These are phyloP conservation scores for Ichneumoninae sp. DNA, from an alignment of 2,888 invertebrate genomes.

Conservation along the genomic window DNA sequence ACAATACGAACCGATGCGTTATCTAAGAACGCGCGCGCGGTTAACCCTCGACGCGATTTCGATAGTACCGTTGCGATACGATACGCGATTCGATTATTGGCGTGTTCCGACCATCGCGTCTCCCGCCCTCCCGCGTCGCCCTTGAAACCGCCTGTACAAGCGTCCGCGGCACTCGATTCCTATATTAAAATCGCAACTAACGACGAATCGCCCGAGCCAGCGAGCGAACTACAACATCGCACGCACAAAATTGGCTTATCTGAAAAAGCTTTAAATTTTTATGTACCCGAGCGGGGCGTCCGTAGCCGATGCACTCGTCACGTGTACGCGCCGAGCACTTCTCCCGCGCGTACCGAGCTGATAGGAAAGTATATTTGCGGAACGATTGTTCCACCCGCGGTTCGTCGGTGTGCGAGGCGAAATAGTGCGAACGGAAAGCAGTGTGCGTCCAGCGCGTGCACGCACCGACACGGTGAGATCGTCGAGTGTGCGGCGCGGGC, in stretches of 20 bases:
- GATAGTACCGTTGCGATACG: conserved; percentile 67
- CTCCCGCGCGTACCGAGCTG: conserved; percentile 48
- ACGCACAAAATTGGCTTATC: conserved; percentile 50
- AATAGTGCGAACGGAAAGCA: conserved; percentile 1
- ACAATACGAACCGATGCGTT: conserved; percentile 67
- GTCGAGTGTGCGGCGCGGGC: conserved; percentile 26
- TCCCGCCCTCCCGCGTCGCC: conserved; percentile 59
- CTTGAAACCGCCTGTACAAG: conserved; percentile 38
- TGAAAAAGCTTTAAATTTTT: conserved; percentile 6
- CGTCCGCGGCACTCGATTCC: neutral
- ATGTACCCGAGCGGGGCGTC: neutral
- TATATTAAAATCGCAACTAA: neutral
- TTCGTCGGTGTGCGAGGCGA: neutral
- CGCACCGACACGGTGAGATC: conserved; percentile 52
- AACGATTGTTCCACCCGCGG: conserved; percentile 50
- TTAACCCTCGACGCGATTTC: conserved; percentile 66
- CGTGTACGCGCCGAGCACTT: conserved; percentile 16
- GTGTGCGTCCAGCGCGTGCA: conserved; percentile 67
- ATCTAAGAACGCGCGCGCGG: conserved; percentile 69
- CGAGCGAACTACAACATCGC: neutral
- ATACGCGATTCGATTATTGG: conserved; percentile 68
- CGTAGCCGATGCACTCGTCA: conserved; percentile 45
- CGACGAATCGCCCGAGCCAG: neutral
- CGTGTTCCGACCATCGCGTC: conserved; percentile 46
- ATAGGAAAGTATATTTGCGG: conserved; percentile 62